These are phyloP conservation scores for Chalcis sispes DNA, from an alignment of 2,888 invertebrate genomes.

Conservation along the genomic window DNA sequence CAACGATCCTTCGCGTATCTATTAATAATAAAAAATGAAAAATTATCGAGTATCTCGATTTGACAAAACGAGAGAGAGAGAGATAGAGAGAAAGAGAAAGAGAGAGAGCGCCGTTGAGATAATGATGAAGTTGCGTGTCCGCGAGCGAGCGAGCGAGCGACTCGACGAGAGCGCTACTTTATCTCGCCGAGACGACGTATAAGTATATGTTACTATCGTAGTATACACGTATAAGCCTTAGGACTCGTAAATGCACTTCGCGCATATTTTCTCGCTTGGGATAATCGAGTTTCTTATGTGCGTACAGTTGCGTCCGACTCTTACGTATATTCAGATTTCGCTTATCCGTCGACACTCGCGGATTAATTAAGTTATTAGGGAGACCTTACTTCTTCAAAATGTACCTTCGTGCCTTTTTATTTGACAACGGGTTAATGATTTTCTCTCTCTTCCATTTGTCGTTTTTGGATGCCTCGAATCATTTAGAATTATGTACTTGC, in stretches of 20 bases:
- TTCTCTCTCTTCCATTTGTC: too few relatives aligned
- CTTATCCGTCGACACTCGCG: background rate
- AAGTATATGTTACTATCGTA: background rate
- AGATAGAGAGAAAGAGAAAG: too few relatives aligned
- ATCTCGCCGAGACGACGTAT: background rate
- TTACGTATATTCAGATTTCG: too few relatives aligned
- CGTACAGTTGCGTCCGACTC: too few relatives aligned
- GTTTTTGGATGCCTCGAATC: too few relatives aligned
- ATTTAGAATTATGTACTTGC: too few relatives aligned
- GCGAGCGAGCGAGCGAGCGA: too few relatives aligned
- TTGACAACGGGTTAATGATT: background rate
- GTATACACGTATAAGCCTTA: too few relatives aligned
- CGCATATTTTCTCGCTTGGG: background rate
- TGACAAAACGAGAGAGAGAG: background rate
- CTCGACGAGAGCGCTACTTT: constrained; percentile 1
- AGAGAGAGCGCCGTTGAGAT: too few relatives aligned
- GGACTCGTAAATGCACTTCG: too few relatives aligned
- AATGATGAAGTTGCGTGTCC: background rate
- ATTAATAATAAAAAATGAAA: too few relatives aligned
- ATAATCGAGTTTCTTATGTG: constrained; percentile 20
- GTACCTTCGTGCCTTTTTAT: background rate
- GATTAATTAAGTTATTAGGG: constrained; percentile 37
- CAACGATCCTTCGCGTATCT: too few relatives aligned
- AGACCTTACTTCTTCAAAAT: background rate
- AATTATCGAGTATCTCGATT: background rate